Evolutionary conservation across 2,113 vertebrate species (phyloP), one percentile per base, ranked within the genome.

Genomic region (Ranitomeya variabilis): DNA sequence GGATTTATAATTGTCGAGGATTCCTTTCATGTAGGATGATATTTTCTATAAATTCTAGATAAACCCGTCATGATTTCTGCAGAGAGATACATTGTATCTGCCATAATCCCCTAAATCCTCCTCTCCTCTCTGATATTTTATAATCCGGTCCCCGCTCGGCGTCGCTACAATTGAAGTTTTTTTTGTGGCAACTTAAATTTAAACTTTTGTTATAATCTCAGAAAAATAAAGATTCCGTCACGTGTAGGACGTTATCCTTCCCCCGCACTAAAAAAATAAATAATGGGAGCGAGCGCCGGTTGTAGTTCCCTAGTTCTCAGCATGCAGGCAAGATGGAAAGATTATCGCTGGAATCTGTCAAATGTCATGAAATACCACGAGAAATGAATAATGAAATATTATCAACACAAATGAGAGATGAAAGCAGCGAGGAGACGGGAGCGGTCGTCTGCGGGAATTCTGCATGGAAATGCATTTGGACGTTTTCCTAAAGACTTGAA

Each of bases 301-400:
- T 4, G 15, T 45, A 45, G 60, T 85, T 54, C 64, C 21, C 2
- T 45, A 45, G 62, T 85, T 54, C 64, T 14, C 2, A 23, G 21
- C 60, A n/a, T 12, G 57, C 31, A 16, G n/a, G 19, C 21, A 26
- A 31, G 77, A 57, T 77, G 18, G 18, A 64, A 59, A 57, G 71
- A 86, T 86, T 78, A 86, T 86, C 64, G 62, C 71, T 64, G 37
- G 37, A 74, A 31, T 78, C 85, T 78, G 26, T 86, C 85, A 78
- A 86, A 86, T 86, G 85, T 86, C 85, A 86, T 23, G 3, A 64
- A 78, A 78, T 86, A 86, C 73, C 85, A 86, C 10, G 73, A 78
- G 73, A 86, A 21, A 62, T 77, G 73, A 78, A 86, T 86, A 78
- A 77, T 64, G 51, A 76, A 86, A 76, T 51, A 54, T 86, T 62